Conservation (phyloP, 1,140 invertebrate species). For the Platorchestia sp. region DNA sequence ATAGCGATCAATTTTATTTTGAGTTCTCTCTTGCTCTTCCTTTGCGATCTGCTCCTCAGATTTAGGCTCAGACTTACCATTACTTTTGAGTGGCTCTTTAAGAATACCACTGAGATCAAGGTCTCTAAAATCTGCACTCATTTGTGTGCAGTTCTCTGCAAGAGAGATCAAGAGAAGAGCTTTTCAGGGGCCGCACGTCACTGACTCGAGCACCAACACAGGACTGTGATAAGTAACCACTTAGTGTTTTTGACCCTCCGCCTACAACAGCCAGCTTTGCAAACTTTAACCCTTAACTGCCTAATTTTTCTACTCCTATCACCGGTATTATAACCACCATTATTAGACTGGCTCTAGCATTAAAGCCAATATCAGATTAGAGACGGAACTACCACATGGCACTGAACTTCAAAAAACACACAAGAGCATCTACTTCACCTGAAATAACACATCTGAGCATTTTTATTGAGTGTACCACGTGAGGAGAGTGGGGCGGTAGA, state of each 20-base stretch:
- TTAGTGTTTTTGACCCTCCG: not conserved
- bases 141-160: constrained; percentile 48
- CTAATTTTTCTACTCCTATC: too few relatives aligned
- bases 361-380: too few relatives aligned
- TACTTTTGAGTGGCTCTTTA: not conserved
- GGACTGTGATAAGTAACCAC: not conserved
- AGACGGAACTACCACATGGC: too few relatives aligned
- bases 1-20: constrained; percentile 14
- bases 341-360: too few relatives aligned
- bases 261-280: too few relatives aligned
- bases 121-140: constrained; percentile 43
- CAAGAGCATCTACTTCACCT: too few relatives aligned
- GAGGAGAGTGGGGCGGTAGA: too few relatives aligned
- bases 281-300: too few relatives aligned
- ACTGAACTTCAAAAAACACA: too few relatives aligned
- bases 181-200: not conserved
- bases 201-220: not conserved
- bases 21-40: constrained; percentile 60
- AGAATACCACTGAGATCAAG: constrained; percentile 21
- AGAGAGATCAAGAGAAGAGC: constrained; percentile 34
- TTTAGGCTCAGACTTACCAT: not conserved
- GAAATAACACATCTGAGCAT: too few relatives aligned
- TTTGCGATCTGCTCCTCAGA: constrained; percentile 33
- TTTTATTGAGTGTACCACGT: too few relatives aligned
- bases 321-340: too few relatives aligned